A percentile compares a stretch with the other conserved stretches of the same genome.
Conservation (phyloP, 1,140 invertebrate species). For the Araneus ventricosus region DNA sequence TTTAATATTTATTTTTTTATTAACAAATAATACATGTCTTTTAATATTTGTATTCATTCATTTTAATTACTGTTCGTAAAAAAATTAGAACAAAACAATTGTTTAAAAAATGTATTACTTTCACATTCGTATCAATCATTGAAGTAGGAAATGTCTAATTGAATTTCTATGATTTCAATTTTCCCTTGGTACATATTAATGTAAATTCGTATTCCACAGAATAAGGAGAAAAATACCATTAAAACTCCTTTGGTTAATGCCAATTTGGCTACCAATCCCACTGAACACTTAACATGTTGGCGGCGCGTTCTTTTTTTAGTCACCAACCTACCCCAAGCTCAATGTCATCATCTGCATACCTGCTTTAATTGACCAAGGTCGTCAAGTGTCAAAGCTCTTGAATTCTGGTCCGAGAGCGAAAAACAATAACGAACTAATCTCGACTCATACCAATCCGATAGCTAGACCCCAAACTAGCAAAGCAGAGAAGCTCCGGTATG, state of each 20-base stretch:
- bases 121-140: too few species aligned
- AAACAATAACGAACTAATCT: conserved; percentile 30
- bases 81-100: too few species aligned
- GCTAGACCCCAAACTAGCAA: not conserved
- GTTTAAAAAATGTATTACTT: too few species aligned
- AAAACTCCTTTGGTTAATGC: not conserved
- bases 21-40: too few species aligned
- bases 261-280: not conserved
- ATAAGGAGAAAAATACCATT: not conserved
- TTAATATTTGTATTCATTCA: too few species aligned
- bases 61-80: too few species aligned
- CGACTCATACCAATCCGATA: not conserved
- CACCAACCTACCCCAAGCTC: not conserved
- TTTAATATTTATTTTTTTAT: too few species aligned
- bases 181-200: too few species aligned
- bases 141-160: too few species aligned
- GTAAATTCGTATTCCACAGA: too few species aligned
- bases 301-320: not conserved
- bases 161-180: too few species aligned
- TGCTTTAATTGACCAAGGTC: conserved; percentile 56
- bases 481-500: conserved; percentile 8
- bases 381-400: conserved; percentile 64
- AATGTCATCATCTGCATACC: conserved; percentile 40
- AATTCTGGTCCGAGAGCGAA: not conserved
- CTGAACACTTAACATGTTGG: not conserved